A percentile compares a stretch with the other conserved stretches of the same genome.
phyloP scores from a whole-genome alignment of 2,888 invertebrate genomes.

The Drosophila peninsularis region DNA sequence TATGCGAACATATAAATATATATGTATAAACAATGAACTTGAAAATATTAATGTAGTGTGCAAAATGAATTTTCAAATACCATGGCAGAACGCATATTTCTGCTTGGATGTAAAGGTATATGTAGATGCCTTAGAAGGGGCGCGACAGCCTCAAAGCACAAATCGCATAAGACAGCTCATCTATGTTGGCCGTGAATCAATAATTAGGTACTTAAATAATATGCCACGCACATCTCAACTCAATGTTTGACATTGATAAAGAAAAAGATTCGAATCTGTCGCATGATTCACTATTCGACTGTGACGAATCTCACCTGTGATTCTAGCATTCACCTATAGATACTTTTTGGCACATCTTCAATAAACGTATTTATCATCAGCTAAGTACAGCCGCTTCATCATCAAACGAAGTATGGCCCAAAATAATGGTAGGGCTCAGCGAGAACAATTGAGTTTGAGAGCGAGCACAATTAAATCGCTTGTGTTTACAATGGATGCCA shows the following conservation, averaged over 20 bases:
- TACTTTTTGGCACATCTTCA: slow-evolving; percentile 60
- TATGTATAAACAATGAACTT: slow-evolving; percentile 64
- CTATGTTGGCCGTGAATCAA: slow-evolving; percentile 58
- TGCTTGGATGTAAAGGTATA: slow-evolving; percentile 25
- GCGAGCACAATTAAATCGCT: slow-evolving; percentile 57
- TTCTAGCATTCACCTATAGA: slow-evolving; percentile 50
- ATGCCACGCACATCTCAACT: slow-evolving; percentile 14
- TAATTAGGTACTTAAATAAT: slow-evolving; percentile 41
- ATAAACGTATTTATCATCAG: slow-evolving; percentile 49
- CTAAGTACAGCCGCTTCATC: slow-evolving; percentile 51
- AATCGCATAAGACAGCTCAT: slow-evolving; percentile 37
- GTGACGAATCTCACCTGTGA: slow-evolving; percentile 62
- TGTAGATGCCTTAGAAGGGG: slow-evolving; percentile 10
- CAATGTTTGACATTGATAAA: slow-evolving; percentile 50
- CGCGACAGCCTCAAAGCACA: slow-evolving; percentile 44
- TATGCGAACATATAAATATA: slow-evolving; percentile 1
- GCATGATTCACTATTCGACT: slow-evolving; percentile 58
- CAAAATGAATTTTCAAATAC: slow-evolving; percentile 28
- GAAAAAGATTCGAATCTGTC: slow-evolving; percentile 24
- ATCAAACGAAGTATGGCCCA: slow-evolving; percentile 27
- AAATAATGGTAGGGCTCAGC: slow-evolving; percentile 28
- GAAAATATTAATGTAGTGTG: slow-evolving; percentile 49
- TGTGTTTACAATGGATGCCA: slow-evolving; percentile 65
- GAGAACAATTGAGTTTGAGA: slow-evolving; percentile 64
- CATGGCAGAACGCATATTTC: slow-evolving; percentile 39